Percentiles rank a stretch among this genome's conserved stretches.
Conservation (phyloP, 2,113 vertebrate species). For the Protobothrops mucrosquamatus region DNA sequence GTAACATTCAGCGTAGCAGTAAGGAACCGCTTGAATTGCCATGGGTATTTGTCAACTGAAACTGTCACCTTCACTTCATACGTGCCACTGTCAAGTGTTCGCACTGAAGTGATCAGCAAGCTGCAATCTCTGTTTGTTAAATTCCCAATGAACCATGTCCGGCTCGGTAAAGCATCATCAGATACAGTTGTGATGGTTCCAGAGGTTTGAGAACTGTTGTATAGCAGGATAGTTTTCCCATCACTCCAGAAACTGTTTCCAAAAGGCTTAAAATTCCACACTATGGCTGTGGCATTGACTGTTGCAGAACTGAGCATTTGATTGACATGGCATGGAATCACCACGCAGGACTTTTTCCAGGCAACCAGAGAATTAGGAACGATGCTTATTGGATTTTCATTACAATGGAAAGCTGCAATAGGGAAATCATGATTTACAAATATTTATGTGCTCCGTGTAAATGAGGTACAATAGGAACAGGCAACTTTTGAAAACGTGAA, state of each 20-base stretch:
- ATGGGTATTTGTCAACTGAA: neutral
- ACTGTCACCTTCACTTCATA: neutral
- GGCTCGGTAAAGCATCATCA: neutral
- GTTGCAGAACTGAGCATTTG: no score
- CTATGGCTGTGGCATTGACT: neutral
- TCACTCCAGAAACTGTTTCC: neutral
- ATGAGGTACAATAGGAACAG: neutral
- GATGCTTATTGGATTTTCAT: neutral
- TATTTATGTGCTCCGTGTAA: neutral
- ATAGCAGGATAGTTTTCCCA: neutral
- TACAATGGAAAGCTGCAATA: neutral
- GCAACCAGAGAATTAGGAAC: neutral
- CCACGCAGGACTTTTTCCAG: conserved; percentile 11
- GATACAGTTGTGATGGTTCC: no score
- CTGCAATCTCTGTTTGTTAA: neutral
- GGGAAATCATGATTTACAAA: neutral
- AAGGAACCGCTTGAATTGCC: neutral
- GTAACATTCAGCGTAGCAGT: neutral
- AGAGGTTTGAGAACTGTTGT: neutral
- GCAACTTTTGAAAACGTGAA: neutral
- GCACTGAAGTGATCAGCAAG: neutral
- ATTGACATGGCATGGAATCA: neutral
- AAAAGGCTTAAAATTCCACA: conserved; percentile 8
- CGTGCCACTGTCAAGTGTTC: neutral
- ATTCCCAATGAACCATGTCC: neutral